Percentiles rank a stretch among this genome's conserved stretches.
Evolutionary conservation across 2,113 vertebrate genomes (phyloP).

Genomic region (Silurus glanis): DNA sequence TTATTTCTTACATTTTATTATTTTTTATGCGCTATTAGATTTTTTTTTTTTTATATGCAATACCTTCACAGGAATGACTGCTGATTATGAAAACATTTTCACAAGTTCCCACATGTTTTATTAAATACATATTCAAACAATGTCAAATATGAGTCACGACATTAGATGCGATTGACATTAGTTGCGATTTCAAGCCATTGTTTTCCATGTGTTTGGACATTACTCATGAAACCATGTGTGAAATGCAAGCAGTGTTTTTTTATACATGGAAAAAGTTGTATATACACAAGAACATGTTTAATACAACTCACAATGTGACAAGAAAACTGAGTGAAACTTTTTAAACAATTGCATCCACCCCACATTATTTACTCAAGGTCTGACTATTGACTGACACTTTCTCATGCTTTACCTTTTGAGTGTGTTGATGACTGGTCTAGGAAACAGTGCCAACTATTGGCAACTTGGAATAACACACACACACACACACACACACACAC

Average conservation of each 20-base stretch:
- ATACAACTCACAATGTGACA: not conserved
- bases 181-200: not conserved
- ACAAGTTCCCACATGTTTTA: no score
- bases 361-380: not conserved
- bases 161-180: not conserved
- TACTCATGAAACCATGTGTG: not conserved
- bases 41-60: no score
- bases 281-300: not conserved
- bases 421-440: slow-evolving; percentile 15
- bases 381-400: slow-evolving; percentile 13
- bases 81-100: no score
- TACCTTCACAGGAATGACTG: no score
- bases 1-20: no score
- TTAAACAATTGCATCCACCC: not conserved
- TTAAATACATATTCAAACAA: no score
- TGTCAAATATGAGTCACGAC: no score
- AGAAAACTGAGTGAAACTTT: not conserved
- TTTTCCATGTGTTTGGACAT: not conserved
- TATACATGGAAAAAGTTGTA: not conserved
- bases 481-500: no score
- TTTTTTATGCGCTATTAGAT: no score
- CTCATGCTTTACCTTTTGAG: no score
- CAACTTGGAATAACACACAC: slow-evolving; percentile 32
- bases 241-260: not conserved
- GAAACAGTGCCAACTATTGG: slow-evolving; percentile 61